These are phyloP conservation scores for Coptodon bakossiorum DNA, from an alignment of 2,113 vertebrate genomes.

Conservation along the genomic window DNA sequence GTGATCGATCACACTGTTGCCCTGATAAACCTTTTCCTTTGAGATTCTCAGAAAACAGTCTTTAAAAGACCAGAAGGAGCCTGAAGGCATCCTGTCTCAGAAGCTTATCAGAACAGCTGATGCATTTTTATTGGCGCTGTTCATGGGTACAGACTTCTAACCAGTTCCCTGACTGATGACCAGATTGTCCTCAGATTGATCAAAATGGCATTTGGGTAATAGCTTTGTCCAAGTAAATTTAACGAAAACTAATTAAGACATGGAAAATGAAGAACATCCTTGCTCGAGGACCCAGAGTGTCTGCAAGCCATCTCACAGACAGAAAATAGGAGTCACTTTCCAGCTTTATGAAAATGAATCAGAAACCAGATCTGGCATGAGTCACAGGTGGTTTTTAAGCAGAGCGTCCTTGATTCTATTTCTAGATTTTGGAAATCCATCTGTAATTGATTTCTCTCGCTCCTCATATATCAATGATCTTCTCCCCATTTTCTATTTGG, in stretches of 20 bases:
- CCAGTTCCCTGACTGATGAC: neutral
- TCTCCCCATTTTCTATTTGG: neutral
- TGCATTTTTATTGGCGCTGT: neutral
- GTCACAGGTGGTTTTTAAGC: neutral
- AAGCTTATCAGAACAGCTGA: neutral
- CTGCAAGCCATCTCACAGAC: slow-evolving; percentile 5
- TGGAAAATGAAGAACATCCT: neutral
- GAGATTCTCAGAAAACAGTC: neutral
- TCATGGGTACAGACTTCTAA: neutral
- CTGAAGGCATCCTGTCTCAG: neutral
- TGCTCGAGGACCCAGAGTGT: neutral
- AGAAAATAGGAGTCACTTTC: neutral
- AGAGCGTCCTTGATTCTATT: neutral
- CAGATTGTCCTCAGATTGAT: neutral
- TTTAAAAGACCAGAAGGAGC: neutral
- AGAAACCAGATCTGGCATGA: neutral
- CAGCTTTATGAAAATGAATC: neutral
- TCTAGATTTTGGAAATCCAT: neutral
- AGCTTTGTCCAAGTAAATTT: neutral
- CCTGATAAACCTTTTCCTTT: neutral
- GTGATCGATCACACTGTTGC: slow-evolving; percentile 10
- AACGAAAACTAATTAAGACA: neutral
- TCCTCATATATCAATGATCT: neutral
- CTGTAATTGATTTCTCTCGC: neutral
- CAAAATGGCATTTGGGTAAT: neutral